These are phyloP conservation scores for Hippopotamyrus pictus DNA, from an alignment of 2,797 vertebrate genomes.

Conservation along the genomic window DNA sequence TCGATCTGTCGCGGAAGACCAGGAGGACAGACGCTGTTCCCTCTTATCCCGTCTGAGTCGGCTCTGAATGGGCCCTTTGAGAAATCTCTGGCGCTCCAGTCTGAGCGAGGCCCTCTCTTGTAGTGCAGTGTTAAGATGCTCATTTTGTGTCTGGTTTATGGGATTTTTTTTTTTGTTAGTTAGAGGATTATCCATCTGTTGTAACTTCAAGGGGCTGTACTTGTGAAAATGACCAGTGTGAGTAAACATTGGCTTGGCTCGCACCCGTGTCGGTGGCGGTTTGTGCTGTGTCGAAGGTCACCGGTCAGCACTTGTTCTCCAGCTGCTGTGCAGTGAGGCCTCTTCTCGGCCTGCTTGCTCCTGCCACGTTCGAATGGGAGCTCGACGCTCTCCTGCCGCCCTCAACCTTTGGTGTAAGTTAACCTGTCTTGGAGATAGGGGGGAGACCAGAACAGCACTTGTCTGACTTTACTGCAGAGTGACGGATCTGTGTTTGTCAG, in stretches of 20 bases:
- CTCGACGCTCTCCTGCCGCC: neutral
- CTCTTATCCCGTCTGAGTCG: neutral
- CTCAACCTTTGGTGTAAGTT: neutral
- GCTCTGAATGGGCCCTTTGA: conserved; percentile 10
- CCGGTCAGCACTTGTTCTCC: neutral
- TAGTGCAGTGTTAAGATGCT: neutral
- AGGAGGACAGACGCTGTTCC: neutral
- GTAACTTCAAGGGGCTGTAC: neutral
- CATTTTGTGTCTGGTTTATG: neutral
- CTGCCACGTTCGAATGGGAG: neutral
- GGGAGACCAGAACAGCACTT: neutral
- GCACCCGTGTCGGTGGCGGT: neutral
- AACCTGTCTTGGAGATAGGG: neutral
- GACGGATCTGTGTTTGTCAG: neutral
- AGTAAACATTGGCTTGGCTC: neutral
- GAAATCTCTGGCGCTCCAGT: conserved; percentile 8
- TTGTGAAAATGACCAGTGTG: neutral
- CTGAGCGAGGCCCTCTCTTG: neutral
- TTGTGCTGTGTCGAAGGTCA: neutral
- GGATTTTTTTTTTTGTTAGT: neutral
- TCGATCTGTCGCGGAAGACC: conserved; percentile 14
- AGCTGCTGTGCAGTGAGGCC: neutral
- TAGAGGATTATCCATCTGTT: neutral
- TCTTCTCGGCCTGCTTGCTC: neutral
- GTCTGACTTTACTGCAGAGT: neutral